Conservation (phyloP, 2,797 vertebrate genomes). For the Vultur gryphus region DNA sequence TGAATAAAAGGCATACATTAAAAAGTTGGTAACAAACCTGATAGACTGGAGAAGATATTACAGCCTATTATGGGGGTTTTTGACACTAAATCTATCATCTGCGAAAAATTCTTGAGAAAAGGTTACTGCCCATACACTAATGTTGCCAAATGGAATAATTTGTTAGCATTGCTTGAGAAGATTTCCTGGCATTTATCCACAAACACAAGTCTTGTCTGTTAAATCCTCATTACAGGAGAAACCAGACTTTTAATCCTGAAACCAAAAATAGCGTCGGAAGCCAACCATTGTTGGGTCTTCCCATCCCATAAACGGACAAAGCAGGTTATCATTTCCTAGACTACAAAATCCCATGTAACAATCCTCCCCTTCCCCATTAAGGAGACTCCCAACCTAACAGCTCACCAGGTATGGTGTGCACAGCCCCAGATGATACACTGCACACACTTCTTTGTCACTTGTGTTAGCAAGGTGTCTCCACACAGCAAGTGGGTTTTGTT, state of each 20-base stretch:
- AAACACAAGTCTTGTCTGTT: slow-evolving; percentile 1
- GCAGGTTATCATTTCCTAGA: background rate
- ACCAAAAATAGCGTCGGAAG: background rate
- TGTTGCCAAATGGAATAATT: slow-evolving; percentile 42
- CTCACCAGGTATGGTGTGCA: accelerated
- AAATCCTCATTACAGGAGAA: slow-evolving; percentile 8
- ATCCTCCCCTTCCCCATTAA: background rate
- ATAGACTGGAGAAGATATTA: slow-evolving; percentile 13
- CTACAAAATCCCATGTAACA: background rate
- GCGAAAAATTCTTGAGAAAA: slow-evolving; percentile 47
- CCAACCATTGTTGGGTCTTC: background rate
- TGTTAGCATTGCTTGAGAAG: background rate
- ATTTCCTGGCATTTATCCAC: slow-evolving; percentile 22
- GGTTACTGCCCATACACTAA: slow-evolving; percentile 33
- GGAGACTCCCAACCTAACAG: background rate
- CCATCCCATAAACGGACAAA: background rate
- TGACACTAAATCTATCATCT: slow-evolving; percentile 54
- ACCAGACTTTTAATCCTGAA: background rate
- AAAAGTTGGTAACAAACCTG: slow-evolving; percentile 33
- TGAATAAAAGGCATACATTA: slow-evolving; percentile 35
- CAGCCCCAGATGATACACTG: background rate
- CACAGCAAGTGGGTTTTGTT: background rate
- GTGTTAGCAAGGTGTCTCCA: background rate
- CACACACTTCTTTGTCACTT: background rate
- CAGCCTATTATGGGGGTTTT: background rate